Evolutionary conservation across 2,888 invertebrate species (phyloP).

Genomic region (Ptilodon capucinus): DNA sequence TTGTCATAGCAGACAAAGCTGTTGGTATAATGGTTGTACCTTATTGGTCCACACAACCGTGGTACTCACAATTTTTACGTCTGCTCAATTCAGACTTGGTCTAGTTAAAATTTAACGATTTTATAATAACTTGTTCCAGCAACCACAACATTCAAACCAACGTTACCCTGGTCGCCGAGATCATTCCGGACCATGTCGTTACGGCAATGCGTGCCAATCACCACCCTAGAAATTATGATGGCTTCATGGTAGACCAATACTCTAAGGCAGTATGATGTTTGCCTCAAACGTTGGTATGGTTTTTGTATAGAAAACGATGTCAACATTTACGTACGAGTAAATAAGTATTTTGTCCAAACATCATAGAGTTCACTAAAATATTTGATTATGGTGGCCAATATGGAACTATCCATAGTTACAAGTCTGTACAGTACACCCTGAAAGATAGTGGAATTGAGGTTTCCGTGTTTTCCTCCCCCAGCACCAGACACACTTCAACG

Average conservation of each 20-base stretch:
- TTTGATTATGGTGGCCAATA: neutral
- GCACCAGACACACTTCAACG: neutral
- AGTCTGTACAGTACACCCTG: neutral
- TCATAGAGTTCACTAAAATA: neutral
- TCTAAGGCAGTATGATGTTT: conserved; percentile 2
- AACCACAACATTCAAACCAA: neutral
- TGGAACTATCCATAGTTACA: neutral
- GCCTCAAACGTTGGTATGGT: neutral
- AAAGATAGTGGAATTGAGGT: neutral
- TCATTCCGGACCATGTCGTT: neutral
- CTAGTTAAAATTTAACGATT: neutral
- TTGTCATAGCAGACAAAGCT: conserved; percentile 25
- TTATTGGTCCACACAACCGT: conserved; percentile 26
- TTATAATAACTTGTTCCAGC: neutral
- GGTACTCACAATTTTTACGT: conserved; percentile 18
- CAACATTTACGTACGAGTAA: neutral
- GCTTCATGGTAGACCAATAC: conserved; percentile 1
- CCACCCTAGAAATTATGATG: neutral
- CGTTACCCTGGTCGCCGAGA: conserved; percentile 3
- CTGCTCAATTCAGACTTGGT: neutral
- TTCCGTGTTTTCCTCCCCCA: neutral
- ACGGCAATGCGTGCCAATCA: neutral
- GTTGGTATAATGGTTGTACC: conserved; percentile 25
- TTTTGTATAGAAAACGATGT: neutral
- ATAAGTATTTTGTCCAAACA: neutral